Base-by-base conservation (phyloP, 2,797 vertebrate genomes). In the Parambassis ranga region DNA sequence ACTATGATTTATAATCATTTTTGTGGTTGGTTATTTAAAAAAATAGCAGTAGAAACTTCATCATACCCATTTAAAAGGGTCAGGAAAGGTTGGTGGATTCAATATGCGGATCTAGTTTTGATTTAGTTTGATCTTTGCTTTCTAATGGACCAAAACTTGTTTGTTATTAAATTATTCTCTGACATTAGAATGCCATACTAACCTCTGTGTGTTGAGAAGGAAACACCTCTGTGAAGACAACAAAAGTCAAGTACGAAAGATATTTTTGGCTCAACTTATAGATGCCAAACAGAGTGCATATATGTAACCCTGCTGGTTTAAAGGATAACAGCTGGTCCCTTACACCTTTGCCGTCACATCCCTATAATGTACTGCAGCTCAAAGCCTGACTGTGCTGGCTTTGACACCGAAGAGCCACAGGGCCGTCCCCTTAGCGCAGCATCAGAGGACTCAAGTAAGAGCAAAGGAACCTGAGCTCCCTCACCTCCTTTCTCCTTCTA, bases 291-390 rank as follows among this genome's bases (percentile, higher is more conserved):
- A 24, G 3, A 69, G 80, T 50, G 58, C 61, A 89, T 36, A 38
- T 22, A 62, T 52, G 36, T 33, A 87, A 85, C 83, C 78, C 57
- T 88, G 87, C 84, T 92, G 90, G 91, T 89, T 90, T 74, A 47
- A 84, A 89, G 80, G 77, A 82, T 71, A 89, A 90, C 94, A 95
- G 92, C 93, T 94, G 92, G 84, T 91, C 19, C 43, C 58, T 26
- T 20, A 55, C 55, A 61, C 44, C 48, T 61, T 38, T 41, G 31
- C 57, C 8, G 4, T 49, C 43, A 26, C 43, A 38, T 91, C 48
- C 32, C 76, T 23, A 15, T 35, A 24, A 49, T 24, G 6, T 51
- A 50, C 57, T 41, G 18, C 26, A 47, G 16, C 59, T 73, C 26
- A 22, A 47, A 65, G 39, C 38, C 41, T n/a, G 23, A 59, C 38